A percentile compares a stretch with the other conserved stretches of the same genome.
Conservation (phyloP, 2,888 invertebrate genomes). For the Phasia obesa region DNA sequence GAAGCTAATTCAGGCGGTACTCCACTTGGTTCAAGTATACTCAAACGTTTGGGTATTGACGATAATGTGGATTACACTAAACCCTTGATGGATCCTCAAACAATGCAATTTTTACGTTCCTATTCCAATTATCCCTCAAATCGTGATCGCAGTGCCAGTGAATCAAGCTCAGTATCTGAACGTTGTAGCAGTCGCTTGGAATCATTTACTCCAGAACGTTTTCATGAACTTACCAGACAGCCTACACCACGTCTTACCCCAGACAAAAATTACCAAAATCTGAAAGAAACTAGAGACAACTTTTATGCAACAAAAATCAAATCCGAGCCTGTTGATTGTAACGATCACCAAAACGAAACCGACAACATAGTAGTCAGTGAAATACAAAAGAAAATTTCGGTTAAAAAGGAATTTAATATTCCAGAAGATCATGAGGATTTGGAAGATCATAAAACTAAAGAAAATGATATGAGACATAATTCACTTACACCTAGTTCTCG, state of each 20-base stretch:
- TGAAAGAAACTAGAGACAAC: slow-evolving; percentile 52
- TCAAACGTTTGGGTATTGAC: slow-evolving; percentile 95
- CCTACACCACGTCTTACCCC: slow-evolving; percentile 84
- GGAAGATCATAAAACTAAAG: slow-evolving; percentile 36
- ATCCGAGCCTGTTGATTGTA: slow-evolving; percentile 77
- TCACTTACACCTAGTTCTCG: slow-evolving; percentile 64
- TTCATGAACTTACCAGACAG: slow-evolving; percentile 76
- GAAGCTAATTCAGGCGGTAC: slow-evolving; percentile 84
- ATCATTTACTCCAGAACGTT: slow-evolving; percentile 90
- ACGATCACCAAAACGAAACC: slow-evolving; percentile 75
- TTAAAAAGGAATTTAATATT: slow-evolving; percentile 83
- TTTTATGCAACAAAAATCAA: slow-evolving; percentile 76
- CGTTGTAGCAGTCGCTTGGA: slow-evolving; percentile 91
- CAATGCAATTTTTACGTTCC: slow-evolving; percentile 91
- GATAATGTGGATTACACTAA: slow-evolving; percentile 97
- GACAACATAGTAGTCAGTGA: slow-evolving; percentile 69
- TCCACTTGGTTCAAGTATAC: slow-evolving; percentile 94
- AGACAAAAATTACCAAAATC: slow-evolving; percentile 79
- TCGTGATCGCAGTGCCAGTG: slow-evolving; percentile 92
- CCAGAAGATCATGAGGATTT: slow-evolving; percentile 65
- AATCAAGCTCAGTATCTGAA: slow-evolving; percentile 93
- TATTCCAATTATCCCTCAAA: slow-evolving; percentile 88
- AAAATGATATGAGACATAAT: slow-evolving; percentile 35
- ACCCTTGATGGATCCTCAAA: slow-evolving; percentile 93
- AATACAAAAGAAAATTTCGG: slow-evolving; percentile 78